Percentiles rank a stretch among this genome's conserved stretches.
These are phyloP conservation scores for Pachyrhynchus sulphureomaculatus DNA, from an alignment of 1,140 invertebrate species.

Conservation along the genomic window DNA sequence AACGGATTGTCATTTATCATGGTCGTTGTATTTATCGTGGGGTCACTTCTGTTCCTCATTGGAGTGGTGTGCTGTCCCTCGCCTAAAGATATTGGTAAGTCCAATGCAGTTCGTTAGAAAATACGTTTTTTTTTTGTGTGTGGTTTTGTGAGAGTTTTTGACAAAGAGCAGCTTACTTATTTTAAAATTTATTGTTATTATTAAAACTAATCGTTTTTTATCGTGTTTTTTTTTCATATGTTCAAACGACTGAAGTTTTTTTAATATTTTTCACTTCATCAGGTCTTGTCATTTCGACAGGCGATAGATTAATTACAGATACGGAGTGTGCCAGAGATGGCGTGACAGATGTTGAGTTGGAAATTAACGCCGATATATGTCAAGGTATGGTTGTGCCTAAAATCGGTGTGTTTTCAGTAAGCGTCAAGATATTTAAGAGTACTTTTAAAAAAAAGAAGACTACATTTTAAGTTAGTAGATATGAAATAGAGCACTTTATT, in stretches of 20 bases:
- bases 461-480: no score
- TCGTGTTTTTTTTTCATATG: no score
- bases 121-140: no score
- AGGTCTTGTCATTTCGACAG: slow-evolving; percentile 6
- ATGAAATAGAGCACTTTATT: no score
- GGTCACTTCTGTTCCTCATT: slow-evolving; percentile 66
- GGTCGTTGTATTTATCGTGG: slow-evolving; percentile 71
- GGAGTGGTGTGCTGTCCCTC: slow-evolving; percentile 39
- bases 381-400: slow-evolving; percentile 23
- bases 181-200: no score
- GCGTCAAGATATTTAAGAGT: not conserved
- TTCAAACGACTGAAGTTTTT: no score
- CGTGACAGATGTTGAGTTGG: slow-evolving; percentile 19
- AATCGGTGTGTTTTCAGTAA: not conserved
- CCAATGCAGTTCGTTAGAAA: no score
- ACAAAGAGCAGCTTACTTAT: no score
- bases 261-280: no score
- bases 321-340: slow-evolving; percentile 8
- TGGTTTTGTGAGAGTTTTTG: no score
- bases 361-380: not conserved
- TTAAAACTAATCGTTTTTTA: no score
- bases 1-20: slow-evolving; percentile 80
- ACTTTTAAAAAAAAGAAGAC: not conserved
- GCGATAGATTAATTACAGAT: slow-evolving; percentile 13
- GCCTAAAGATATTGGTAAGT: slow-evolving; percentile 36